These are phyloP conservation scores for Fringilla coelebs DNA, from an alignment of 2,797 vertebrate genomes.

Conservation along the genomic window DNA sequence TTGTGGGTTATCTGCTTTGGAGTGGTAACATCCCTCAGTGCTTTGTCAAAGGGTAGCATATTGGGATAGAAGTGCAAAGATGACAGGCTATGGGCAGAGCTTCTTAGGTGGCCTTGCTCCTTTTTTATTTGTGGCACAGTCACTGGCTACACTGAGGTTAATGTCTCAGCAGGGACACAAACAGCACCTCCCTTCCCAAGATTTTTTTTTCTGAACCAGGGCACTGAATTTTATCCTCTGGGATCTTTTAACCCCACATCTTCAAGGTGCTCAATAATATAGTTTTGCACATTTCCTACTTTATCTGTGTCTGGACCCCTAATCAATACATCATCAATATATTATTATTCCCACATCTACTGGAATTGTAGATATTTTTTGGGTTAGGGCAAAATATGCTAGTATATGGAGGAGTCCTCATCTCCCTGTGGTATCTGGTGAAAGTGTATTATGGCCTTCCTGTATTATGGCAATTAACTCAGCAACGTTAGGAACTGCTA, in stretches of 20 bases:
- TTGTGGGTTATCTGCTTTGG: constrained; percentile 66
- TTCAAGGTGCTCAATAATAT: neutral
- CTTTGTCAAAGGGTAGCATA: constrained; percentile 90
- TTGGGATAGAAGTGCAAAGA: constrained; percentile 84
- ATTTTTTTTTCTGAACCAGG: neutral
- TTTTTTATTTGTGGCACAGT: constrained; percentile 38
- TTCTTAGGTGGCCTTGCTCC: constrained; percentile 81
- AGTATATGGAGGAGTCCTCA: neutral
- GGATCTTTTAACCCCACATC: neutral
- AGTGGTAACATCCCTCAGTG: constrained; percentile 84
- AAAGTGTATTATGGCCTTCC: neutral
- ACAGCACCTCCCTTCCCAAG: neutral
- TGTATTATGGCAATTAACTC: neutral
- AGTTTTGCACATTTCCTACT: neutral
- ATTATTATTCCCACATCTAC: neutral
- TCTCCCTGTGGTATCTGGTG: neutral
- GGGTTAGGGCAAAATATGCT: neutral
- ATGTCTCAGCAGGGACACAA: accelerated
- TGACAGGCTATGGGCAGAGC: constrained; percentile 76
- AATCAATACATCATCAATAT: neutral
- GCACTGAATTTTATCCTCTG: neutral
- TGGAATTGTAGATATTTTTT: neutral
- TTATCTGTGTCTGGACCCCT: neutral
- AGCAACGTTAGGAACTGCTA: neutral
- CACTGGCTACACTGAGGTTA: neutral